Percentiles rank a stretch among this genome's conserved stretches.
Conservation (phyloP, 2,797 vertebrate genomes). For the Orestias chungarensis region DNA sequence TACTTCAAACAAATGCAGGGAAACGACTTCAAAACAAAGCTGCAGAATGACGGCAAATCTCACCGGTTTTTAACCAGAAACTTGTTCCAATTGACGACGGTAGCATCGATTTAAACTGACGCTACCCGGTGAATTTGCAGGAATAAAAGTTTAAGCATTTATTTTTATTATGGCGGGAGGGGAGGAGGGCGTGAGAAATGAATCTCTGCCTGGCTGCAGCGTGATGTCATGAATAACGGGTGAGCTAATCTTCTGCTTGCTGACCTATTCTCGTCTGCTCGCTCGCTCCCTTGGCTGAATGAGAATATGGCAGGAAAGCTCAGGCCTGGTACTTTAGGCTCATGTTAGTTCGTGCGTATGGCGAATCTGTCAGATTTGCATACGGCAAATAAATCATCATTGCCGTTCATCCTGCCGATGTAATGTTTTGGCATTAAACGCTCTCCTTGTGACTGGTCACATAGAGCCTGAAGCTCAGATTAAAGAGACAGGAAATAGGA, state of each 20-base stretch:
- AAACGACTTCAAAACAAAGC: not conserved
- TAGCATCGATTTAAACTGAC: no score
- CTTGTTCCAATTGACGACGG: not conserved
- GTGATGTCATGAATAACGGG: slow-evolving; percentile 23
- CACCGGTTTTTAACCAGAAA: not conserved
- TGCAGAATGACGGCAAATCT: not conserved
- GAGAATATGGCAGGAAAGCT: slow-evolving; percentile 45
- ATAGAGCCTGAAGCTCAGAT: no score
- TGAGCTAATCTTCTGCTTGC: slow-evolving; percentile 32
- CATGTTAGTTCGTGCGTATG: slow-evolving; percentile 56
- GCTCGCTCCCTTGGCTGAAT: slow-evolving; percentile 5
- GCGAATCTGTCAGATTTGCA: no score
- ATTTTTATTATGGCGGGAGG: no score
- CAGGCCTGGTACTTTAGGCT: slow-evolving; percentile 39
- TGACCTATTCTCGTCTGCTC: slow-evolving; percentile 33
- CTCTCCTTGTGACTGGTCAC: no score
- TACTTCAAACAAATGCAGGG: not conserved
- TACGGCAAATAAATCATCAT: no score
- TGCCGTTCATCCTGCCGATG: no score
- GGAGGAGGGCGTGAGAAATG: slow-evolving; percentile 30
- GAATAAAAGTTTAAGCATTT: slow-evolving; percentile 3
- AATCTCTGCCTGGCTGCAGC: slow-evolving; percentile 17
- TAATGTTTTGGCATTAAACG: no score
- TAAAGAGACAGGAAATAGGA: no score
- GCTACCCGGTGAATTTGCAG: slow-evolving; percentile 12